A percentile compares a stretch with the other conserved stretches of the same genome.
These are phyloP conservation scores for Phrixothrix hirtus DNA, from an alignment of 2,888 invertebrate species.

Conservation along the genomic window DNA sequence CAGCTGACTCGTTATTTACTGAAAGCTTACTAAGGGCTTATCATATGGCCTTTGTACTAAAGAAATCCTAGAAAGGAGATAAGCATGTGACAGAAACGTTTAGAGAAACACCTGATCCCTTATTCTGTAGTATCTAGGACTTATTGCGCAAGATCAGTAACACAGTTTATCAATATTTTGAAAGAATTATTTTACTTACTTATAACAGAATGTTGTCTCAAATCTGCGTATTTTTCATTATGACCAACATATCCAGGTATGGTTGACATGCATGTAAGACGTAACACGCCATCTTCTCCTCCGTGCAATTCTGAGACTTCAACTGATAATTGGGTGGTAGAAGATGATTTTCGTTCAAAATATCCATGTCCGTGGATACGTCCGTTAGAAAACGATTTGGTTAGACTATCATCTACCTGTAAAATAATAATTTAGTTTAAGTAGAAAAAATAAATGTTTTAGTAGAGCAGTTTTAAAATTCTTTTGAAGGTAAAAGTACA, in stretches of 20 bases:
- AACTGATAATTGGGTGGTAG: slow-evolving; percentile 73
- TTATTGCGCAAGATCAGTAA: too few relatives aligned
- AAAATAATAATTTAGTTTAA: too few relatives aligned
- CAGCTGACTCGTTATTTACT: slow-evolving; percentile 1
- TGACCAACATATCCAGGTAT: slow-evolving; percentile 75
- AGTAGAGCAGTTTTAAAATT: too few relatives aligned
- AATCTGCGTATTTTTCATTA: slow-evolving; percentile 74
- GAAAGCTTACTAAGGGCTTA: neutral
- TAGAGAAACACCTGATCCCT: too few relatives aligned
- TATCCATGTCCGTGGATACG: slow-evolving; percentile 61
- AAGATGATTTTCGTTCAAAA: slow-evolving; percentile 56
- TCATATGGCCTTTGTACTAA: neutral
- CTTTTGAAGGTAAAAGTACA: neutral
- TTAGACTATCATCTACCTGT: slow-evolving; percentile 55
- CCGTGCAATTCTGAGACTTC: slow-evolving; percentile 73
- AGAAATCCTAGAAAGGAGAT: too few relatives aligned
- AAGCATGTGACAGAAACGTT: too few relatives aligned
- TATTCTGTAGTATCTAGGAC: too few relatives aligned
- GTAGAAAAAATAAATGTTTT: too few relatives aligned
- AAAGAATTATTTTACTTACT: too few relatives aligned
- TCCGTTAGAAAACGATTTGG: slow-evolving; percentile 55
- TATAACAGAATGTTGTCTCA: slow-evolving; percentile 71
- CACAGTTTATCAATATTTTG: too few relatives aligned
- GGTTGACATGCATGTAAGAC: slow-evolving; percentile 76
- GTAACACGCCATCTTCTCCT: slow-evolving; percentile 70